phyloP scores from a whole-genome alignment of 2,113 vertebrate species.

The Semnornis frantzii region DNA sequence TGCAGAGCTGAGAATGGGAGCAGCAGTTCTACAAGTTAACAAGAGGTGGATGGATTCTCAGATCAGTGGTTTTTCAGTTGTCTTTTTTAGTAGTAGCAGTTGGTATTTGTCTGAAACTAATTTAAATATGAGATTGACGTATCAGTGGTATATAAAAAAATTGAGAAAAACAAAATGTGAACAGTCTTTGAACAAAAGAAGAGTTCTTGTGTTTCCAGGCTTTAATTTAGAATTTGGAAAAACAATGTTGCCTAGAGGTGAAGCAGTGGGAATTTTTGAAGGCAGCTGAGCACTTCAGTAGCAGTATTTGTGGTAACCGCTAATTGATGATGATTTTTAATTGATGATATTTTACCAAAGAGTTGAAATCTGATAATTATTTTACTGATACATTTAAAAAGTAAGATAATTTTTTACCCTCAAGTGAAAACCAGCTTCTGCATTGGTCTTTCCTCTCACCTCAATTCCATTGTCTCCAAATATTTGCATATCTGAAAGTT shows the following conservation, averaged over 20 bases:
- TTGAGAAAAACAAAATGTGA: background rate
- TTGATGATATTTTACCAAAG: background rate
- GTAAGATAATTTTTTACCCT: background rate
- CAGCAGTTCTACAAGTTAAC: background rate
- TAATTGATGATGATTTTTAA: no score
- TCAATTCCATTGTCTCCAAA: background rate
- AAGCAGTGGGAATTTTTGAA: background rate
- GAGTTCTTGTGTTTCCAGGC: background rate
- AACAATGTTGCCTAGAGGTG: background rate
- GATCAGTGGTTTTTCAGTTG: background rate
- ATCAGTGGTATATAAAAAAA: background rate
- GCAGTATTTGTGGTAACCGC: background rate
- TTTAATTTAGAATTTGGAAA: background rate
- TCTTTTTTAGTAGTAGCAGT: background rate
- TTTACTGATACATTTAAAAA: background rate
- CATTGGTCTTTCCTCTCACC: background rate
- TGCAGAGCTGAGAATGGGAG: background rate
- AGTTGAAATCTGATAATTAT: background rate
- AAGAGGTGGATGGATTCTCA: background rate
- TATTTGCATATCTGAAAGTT: background rate
- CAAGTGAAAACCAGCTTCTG: background rate
- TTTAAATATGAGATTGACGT: background rate
- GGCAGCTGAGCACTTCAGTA: background rate
- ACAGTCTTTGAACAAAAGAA: background rate
- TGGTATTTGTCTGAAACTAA: background rate